phyloP scores from a whole-genome alignment of 2,113 vertebrate species.

The Ceyx melanurus region DNA sequence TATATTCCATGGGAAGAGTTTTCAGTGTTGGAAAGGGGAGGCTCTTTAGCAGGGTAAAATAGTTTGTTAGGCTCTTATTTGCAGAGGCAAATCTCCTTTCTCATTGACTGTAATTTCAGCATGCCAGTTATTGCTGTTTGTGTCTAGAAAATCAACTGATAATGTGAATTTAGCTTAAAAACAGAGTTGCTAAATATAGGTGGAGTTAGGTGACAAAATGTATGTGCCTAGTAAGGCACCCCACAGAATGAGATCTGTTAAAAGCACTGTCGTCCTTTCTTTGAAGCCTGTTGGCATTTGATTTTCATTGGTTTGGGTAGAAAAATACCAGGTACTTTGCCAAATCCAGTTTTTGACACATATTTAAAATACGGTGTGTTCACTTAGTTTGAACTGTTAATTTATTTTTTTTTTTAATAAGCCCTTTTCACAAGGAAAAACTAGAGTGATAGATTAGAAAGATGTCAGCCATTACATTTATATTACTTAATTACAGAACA shows the following conservation, averaged over 20 bases:
- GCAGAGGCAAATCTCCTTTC: background rate
- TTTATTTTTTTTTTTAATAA: background rate
- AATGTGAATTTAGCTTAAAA: background rate
- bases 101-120: background rate
- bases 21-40: background rate
- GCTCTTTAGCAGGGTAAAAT: background rate
- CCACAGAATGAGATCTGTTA: background rate
- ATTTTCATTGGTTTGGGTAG: background rate
- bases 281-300: background rate
- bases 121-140: background rate
- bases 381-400: background rate
- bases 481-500: background rate
- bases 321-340: background rate
- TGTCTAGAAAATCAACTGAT: background rate
- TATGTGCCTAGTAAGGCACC: background rate
- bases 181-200: background rate
- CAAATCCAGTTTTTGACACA: background rate
- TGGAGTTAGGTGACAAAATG: background rate
- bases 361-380: background rate
- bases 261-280: background rate
- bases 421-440: background rate
- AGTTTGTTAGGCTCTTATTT: background rate
- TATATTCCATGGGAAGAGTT: background rate
- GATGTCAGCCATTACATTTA: background rate
- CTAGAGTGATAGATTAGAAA: background rate